Evolutionary conservation across 2,113 vertebrate genomes (phyloP).

Genomic region (Varanus salvator): DNA sequence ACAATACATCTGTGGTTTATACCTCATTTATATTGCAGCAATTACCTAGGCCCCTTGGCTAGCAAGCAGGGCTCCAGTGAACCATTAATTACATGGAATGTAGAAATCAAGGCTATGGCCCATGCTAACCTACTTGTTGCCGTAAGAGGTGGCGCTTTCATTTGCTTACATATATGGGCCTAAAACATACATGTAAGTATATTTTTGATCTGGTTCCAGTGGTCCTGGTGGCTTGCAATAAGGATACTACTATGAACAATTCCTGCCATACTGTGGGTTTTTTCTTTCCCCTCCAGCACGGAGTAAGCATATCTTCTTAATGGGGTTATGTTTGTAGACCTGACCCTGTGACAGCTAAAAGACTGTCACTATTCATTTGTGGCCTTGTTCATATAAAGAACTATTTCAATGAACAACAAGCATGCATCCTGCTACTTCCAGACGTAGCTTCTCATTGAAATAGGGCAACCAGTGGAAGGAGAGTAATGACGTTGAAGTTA

Average conservation of each 20-base stretch:
- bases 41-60: conserved; percentile 11
- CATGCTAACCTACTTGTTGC: conserved; percentile 10
- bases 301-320: neutral
- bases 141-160: neutral
- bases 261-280: neutral
- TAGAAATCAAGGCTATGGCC: conserved; percentile 1
- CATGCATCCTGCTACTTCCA: neutral
- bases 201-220: neutral
- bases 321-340: neutral
- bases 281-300: too few relatives aligned
- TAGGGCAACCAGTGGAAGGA: neutral
- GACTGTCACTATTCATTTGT: neutral
- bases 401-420: neutral
- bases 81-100: conserved; percentile 21
- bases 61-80: neutral
- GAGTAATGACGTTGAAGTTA: too few relatives aligned
- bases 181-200: neutral
- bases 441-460: neutral
- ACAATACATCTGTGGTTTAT: conserved; percentile 31
- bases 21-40: conserved; percentile 20
- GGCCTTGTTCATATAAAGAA: neutral
- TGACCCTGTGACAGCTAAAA: neutral
- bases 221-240: neutral
- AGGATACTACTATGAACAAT: neutral
- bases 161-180: neutral